Base-by-base conservation (phyloP, 1,140 invertebrate genomes). In the Achroia grisella region DNA sequence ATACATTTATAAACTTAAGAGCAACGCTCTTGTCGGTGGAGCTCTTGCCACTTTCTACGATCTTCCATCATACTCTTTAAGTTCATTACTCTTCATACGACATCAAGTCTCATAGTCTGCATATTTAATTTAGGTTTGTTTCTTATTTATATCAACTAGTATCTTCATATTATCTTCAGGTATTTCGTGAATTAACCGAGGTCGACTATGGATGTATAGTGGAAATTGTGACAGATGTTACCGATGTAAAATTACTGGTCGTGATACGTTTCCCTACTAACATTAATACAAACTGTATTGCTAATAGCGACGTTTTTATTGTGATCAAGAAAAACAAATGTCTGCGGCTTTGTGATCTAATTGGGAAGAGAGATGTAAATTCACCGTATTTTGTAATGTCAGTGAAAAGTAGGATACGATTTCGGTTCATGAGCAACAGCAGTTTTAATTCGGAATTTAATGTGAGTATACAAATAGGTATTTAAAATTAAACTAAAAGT, bases 381-480 rank as follows among this genome's bases (percentile, higher is more conserved):
- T 57, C 68, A 0, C 52, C 54, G 0, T 71, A 77, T 33, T 73
- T 56, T 32, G 59, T 69, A 0, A 58, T 71, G 11, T 45, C 60
- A 1, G 54, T 75, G 2, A 55, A 31, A 17, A 57, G 52, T 8
- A 66, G 64, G 9, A 47, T 83, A 4, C 42, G 64, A 5, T 72
- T 83, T 33, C 51, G 57, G 10, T 83, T 80, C 35, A 33, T 66
- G 11, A 83, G 75, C 37, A 83, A 83, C 28, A 80, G 73, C 56
- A 80, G 74, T 39, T 63, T 80, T 13, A 83, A 80, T 49, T 34
- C 59, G 8, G 72, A 83, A 53, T 62, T 83, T 15, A 68, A 73
- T 48, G 78, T 78, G 49, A 66, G 70, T 48, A 32, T 23, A 3
- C 17, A 23, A 3, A 3, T 3, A 3, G 17, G 17, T 23, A 3